A percentile compares a stretch with the other conserved stretches of the same genome.
These are phyloP conservation scores for Macrotus californicus DNA, from an alignment of 2,113 vertebrate species.

Conservation along the genomic window DNA sequence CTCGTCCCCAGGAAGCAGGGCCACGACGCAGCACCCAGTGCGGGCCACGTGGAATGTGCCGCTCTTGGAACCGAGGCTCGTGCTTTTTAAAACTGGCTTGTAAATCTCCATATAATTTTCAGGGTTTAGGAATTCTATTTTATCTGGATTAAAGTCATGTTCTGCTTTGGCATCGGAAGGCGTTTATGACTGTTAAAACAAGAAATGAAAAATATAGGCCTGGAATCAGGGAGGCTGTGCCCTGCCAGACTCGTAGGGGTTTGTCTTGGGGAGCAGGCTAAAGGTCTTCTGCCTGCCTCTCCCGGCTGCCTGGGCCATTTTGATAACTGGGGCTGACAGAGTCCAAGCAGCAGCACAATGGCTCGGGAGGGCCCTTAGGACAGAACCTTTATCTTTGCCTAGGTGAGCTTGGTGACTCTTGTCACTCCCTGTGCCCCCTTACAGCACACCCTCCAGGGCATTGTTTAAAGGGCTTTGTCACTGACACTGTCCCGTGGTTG, in stretches of 20 bases:
- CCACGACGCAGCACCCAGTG: neutral
- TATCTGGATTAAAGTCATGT: slow-evolving; percentile 80
- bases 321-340: neutral
- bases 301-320: neutral
- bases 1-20: slow-evolving; percentile 2
- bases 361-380: neutral
- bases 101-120: slow-evolving; percentile 73
- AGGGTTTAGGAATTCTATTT: slow-evolving; percentile 77
- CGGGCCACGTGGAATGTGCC: slow-evolving; percentile 65
- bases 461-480: neutral
- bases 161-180: slow-evolving; percentile 75
- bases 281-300: neutral
- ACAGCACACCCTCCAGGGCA: neutral
- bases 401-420: neutral
- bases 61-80: slow-evolving; percentile 60
- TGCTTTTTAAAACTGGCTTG: slow-evolving; percentile 72
- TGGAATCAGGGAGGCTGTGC: slow-evolving; percentile 64
- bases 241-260: slow-evolving; percentile 61
- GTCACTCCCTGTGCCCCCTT: neutral
- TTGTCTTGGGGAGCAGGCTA: slow-evolving; percentile 53
- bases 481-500: neutral
- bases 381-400: neutral
- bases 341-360: neutral
- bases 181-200: slow-evolving; percentile 80
- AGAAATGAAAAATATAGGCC: slow-evolving; percentile 74